These are phyloP conservation scores for Mus musculus DNA, from an alignment of 2,113 vertebrate species.

Conservation along the genomic window GRCm39 chr16:45465501-45466000, in stretches of 20 bases:
- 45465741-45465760: neutral
- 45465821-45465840: neutral
- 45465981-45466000: neutral
- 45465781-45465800: neutral
- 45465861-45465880: neutral
- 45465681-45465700: neutral
- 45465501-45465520: neutral
- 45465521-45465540: neutral
- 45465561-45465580: too few species aligned
- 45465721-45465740: neutral
- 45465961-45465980: neutral
- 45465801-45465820: neutral
- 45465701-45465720: neutral
- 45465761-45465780: neutral
- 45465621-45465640: too few species aligned
- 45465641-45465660: too few species aligned
- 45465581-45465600: too few species aligned
- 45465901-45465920: neutral
- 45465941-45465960: neutral
- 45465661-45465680: neutral
- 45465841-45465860: rapidly evolving
- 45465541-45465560: neutral
- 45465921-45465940: neutral
- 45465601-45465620: too few species aligned
- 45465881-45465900: neutral